Conservation (phyloP, 2,113 vertebrate species). For the Oxygymnocypris stewartii region DNA sequence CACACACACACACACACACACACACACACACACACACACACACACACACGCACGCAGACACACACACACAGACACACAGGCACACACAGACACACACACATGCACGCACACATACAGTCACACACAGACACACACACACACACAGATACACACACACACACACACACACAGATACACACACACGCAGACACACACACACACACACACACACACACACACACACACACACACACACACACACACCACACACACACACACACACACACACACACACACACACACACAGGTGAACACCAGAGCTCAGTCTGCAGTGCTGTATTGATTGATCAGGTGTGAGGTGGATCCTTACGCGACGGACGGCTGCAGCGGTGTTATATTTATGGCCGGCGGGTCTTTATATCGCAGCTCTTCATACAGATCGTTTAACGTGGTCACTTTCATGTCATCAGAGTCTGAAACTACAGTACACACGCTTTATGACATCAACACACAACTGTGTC, state of each 20-base stretch:
- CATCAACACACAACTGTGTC: not conserved
- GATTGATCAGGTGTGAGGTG: not conserved
- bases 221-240: too few relatives aligned
- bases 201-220: too few relatives aligned
- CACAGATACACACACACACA: too few relatives aligned
- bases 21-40: not conserved
- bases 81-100: too few relatives aligned
- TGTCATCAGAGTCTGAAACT: slow-evolving; percentile 22
- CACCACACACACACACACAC: not conserved
- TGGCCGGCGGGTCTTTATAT: not conserved
- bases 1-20: too few relatives aligned
- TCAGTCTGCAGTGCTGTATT: not conserved
- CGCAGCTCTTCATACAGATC: slow-evolving; percentile 50
- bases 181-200: too few relatives aligned
- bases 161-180: too few relatives aligned
- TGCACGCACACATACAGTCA: too few relatives aligned
- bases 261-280: not conserved
- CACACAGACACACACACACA: too few relatives aligned
- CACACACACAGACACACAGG: too few relatives aligned
- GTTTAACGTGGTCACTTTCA: slow-evolving; percentile 37
- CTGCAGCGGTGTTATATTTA: not conserved
- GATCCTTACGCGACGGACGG: slow-evolving; percentile 65
- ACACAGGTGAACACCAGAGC: not conserved
- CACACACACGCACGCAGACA: not conserved
- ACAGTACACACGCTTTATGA: not conserved